Percentiles rank a stretch among this genome's conserved stretches.
Evolutionary conservation across 2,888 invertebrate species (phyloP).

Genomic region (Synergus japonicus): DNA sequence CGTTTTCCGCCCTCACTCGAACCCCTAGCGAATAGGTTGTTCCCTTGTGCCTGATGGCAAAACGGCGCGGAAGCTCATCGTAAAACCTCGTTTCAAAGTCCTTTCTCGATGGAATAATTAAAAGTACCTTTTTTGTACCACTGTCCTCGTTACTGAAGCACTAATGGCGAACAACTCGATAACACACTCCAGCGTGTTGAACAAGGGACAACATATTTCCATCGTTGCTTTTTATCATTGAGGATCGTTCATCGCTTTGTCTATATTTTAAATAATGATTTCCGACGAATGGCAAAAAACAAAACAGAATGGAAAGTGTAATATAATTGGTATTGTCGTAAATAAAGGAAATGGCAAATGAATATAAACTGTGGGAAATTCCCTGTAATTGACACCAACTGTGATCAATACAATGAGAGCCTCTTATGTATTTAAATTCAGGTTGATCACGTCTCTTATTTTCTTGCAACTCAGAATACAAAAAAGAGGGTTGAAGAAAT

Average conservation of each 20-base stretch:
- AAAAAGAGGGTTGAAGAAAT: background rate
- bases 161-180: constrained; percentile 40
- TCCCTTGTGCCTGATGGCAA: constrained; percentile 46
- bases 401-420: background rate
- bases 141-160: constrained; percentile 36
- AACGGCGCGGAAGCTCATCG: constrained; percentile 37
- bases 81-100: constrained; percentile 40
- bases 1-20: constrained; percentile 54
- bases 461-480: background rate
- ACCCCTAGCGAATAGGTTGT: constrained; percentile 48
- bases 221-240: background rate
- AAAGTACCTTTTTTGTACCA: constrained; percentile 39
- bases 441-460: background rate
- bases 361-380: background rate
- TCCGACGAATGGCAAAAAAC: background rate
- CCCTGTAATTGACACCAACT: background rate
- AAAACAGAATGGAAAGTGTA: constrained; percentile 11
- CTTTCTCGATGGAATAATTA: constrained; percentile 39
- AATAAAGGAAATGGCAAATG: background rate
- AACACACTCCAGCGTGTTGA: constrained; percentile 30
- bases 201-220: constrained; percentile 2
- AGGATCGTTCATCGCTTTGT: background rate
- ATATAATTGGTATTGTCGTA: constrained; percentile 1
- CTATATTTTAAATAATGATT: background rate
- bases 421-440: no score